Evolutionary conservation across 2,113 vertebrate genomes (phyloP).

Genomic region (Aviceda subcristata): DNA sequence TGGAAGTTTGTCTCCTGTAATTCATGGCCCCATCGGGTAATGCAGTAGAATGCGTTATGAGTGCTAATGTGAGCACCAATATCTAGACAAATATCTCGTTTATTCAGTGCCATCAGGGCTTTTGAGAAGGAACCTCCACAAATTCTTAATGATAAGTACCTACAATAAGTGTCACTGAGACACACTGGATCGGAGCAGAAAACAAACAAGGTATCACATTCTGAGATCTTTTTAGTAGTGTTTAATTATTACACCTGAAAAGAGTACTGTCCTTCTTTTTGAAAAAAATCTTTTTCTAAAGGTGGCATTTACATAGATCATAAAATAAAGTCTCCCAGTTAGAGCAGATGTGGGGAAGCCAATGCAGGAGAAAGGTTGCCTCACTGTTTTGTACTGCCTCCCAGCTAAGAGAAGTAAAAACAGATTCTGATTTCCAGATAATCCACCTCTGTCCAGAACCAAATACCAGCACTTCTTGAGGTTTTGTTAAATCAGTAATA

Average conservation of each 20-base stretch:
- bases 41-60: neutral
- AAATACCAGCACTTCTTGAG: neutral
- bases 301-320: neutral
- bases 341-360: neutral
- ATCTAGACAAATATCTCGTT: neutral
- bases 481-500: neutral
- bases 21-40: neutral
- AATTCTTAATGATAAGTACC: slow-evolving; percentile 31
- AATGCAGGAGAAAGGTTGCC: neutral
- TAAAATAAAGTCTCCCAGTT: neutral
- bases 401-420: neutral
- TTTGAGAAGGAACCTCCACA: neutral
- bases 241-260: neutral
- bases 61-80: neutral
- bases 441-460: neutral
- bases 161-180: neutral
- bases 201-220: neutral
- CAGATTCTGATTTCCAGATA: neutral
- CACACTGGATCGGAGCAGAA: neutral
- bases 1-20: neutral
- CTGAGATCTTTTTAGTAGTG: neutral
- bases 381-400: neutral
- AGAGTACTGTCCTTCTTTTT: neutral
- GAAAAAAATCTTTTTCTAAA: neutral
- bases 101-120: neutral